Conservation (phyloP, 2,113 vertebrate genomes). For the Cichladusa arquata region DNA sequence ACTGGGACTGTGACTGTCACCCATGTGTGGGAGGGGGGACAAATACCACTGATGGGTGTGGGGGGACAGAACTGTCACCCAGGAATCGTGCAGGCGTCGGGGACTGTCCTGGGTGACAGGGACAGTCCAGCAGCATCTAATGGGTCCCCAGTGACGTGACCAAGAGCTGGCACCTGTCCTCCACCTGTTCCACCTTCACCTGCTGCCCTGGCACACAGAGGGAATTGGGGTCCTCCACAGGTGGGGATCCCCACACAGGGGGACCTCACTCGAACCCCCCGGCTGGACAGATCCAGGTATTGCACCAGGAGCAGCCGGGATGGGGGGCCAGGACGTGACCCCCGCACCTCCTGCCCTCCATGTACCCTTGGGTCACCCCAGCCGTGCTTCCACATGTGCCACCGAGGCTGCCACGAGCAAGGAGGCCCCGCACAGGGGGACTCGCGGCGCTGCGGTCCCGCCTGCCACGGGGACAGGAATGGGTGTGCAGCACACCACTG, state of each 20-base stretch:
- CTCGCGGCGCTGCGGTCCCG: not conserved
- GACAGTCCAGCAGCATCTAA: not conserved
- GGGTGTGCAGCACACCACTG: not conserved
- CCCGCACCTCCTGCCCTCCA: accelerated
- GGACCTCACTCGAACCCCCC: not conserved
- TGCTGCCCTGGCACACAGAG: not conserved
- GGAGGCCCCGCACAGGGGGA: not conserved
- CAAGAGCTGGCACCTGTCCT: not conserved
- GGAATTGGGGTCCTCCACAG: accelerated
- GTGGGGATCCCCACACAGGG: accelerated
- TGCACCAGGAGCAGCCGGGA: not conserved
- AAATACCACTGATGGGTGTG: accelerated
- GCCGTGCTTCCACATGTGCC: not conserved
- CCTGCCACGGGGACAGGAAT: not conserved
- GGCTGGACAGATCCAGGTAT: no score
- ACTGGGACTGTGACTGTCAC: not conserved
- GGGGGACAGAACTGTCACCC: no score
- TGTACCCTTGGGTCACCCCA: not conserved
- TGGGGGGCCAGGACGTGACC: not conserved
- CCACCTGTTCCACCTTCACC: not conserved
- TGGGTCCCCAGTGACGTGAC: accelerated
- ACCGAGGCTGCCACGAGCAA: not conserved
- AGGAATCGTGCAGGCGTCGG: no score
- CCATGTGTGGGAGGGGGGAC: accelerated
- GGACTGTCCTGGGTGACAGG: not conserved